phyloP scores from a whole-genome alignment of 2,113 vertebrate species.

The Capra hircus region DNA sequence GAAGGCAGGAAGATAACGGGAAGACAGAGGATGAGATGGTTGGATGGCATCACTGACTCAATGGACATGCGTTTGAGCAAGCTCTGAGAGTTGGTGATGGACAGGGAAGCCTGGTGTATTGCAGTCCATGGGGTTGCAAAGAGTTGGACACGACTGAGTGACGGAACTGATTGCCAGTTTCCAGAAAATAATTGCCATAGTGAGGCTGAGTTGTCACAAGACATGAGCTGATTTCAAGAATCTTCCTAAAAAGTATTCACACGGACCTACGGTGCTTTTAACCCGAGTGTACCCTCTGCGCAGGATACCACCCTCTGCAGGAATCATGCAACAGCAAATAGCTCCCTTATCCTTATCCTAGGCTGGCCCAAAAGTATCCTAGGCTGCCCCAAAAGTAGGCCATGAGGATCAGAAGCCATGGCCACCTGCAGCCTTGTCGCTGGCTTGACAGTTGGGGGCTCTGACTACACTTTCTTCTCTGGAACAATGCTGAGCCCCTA shows the following conservation, averaged over 20 bases:
- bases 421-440: too few relatives aligned
- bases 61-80: too few relatives aligned
- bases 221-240: background rate
- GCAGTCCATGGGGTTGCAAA: too few relatives aligned
- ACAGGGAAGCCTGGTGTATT: too few relatives aligned
- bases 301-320: background rate
- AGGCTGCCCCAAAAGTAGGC: background rate
- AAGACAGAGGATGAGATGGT: too few relatives aligned
- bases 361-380: too few relatives aligned
- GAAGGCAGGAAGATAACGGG: too few relatives aligned
- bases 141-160: too few relatives aligned
- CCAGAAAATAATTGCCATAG: background rate
- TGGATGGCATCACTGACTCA: too few relatives aligned
- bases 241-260: background rate
- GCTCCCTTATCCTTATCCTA: background rate
- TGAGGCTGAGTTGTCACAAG: background rate
- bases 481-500: background rate
- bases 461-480: background rate
- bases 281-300: background rate
- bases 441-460: rapidly evolving
- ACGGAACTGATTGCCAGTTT: background rate
- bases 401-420: background rate
- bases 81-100: too few relatives aligned
- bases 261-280: background rate
- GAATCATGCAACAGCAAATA: too few relatives aligned